Percentiles rank a stretch among this genome's conserved stretches.
Conservation (phyloP, 2,888 invertebrate species). For the Orthonevra nobilis region DNA sequence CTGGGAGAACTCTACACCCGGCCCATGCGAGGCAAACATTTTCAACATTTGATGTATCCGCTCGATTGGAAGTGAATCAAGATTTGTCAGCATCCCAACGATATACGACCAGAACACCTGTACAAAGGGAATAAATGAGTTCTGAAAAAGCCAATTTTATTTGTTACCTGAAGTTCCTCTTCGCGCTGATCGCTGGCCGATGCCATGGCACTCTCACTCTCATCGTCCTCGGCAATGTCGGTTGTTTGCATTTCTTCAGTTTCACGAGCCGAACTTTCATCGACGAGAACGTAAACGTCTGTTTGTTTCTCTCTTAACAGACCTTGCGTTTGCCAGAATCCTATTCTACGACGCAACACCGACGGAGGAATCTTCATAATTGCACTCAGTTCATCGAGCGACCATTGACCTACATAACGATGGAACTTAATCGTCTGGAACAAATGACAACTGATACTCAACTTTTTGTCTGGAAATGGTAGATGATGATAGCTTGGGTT, state of each 20-base stretch:
- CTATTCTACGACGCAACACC: constrained; percentile 90
- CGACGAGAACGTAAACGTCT: constrained; percentile 88
- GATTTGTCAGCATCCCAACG: constrained; percentile 97
- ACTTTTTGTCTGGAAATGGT: constrained; percentile 95
- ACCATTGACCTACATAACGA: constrained; percentile 86
- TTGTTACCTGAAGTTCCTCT: constrained; percentile 90
- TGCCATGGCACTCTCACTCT: constrained; percentile 95
- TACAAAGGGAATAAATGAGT: not conserved
- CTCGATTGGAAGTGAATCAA: constrained; percentile 94
- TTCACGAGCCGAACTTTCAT: constrained; percentile 83
- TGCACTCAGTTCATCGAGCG: constrained; percentile 91
- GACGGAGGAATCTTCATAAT: constrained; percentile 93
- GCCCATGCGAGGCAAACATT: constrained; percentile 97
- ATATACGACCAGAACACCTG: constrained; percentile 95
- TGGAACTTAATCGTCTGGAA: too few relatives aligned
- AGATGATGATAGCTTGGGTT: constrained; percentile 95
- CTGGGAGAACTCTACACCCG: constrained; percentile 92
- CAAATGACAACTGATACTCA: constrained; percentile 51
- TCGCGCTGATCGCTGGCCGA: constrained; percentile 96
- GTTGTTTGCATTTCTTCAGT: constrained; percentile 82
- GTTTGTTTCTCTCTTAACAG: constrained; percentile 88
- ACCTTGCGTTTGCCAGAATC: constrained; percentile 97
- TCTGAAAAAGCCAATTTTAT: not conserved
- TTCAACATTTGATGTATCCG: constrained; percentile 97
- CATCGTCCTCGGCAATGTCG: constrained; percentile 92